Base-by-base conservation (phyloP, 2,113 vertebrate species). In the Hemiscyllium ocellatum region DNA sequence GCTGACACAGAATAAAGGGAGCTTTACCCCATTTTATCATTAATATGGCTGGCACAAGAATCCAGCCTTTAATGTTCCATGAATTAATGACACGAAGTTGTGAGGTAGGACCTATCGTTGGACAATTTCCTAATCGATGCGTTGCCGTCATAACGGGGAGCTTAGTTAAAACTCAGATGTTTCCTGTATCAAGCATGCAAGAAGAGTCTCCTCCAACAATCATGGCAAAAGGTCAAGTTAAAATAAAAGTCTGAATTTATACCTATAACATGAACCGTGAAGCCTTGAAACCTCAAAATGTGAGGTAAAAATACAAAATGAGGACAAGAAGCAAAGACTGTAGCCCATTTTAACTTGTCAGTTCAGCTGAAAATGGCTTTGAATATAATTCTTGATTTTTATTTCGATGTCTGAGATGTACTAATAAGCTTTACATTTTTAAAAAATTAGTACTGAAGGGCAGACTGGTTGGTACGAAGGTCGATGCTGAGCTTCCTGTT, bases 401-500 rank as follows among this genome's bases (percentile, higher is more conserved):
- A 72, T 47, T 72, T 76, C 52, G 94, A 72, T 6, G n/a, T 52
- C 50, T 76, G 26, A 29, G 42, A 95, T 7, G 26, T 76, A 24
- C 68, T 47, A 26, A 47, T 72, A 7, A 24, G 47, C 33, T 52
- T 72, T 76, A 95, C 69, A 72, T 70, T 68, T 68, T 37, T 6
- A 6, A 50, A 95, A 6, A 50, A 95, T 52, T 76, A 52, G 24
- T 42, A 72, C 29, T 72, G 89, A 93, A 37, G 61, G 37, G 89
- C 19, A 66, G 20, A 33, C 94, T 72, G 10, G 68, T 76, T 72
- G 10, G 68, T 76, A 4, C 33, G 50, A 95, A 76, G 26, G 69
- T 93, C 24, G 72, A 47, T 37, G 94, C 37, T 76, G 94, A 50
- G 52, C 33, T 76, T 95, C 94, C 94, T 70, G 69, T 95, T 95